These are phyloP conservation scores for Emmelina monodactyla DNA, from an alignment of 2,888 invertebrate species.

Conservation along the genomic window DNA sequence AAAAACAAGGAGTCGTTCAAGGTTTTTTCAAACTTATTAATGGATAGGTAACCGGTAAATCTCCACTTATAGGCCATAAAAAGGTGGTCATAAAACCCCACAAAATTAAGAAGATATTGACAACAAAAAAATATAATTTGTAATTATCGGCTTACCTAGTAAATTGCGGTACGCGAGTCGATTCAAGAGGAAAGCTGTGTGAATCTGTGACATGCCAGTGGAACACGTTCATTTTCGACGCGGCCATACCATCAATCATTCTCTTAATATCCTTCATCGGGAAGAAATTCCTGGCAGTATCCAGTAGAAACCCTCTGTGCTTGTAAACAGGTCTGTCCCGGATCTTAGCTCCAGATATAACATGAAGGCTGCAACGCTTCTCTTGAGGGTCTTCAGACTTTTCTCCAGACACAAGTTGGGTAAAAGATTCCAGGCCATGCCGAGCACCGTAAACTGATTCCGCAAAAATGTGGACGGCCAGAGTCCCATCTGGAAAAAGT, in stretches of 20 bases:
- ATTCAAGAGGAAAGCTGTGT: conserved; percentile 90
- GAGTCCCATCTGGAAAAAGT: conserved; percentile 46
- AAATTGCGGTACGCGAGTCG: conserved; percentile 76
- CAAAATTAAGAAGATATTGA: too few relatives aligned
- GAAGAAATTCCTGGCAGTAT: conserved; percentile 89
- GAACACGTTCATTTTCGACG: conserved; percentile 89
- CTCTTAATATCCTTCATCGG: conserved; percentile 72
- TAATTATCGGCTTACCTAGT: conserved; percentile 74
- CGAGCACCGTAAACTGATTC: conserved; percentile 76
- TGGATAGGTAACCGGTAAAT: too few relatives aligned
- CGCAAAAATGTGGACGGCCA: conserved; percentile 64
- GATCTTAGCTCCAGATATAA: conserved; percentile 70
- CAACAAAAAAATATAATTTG: too few relatives aligned
- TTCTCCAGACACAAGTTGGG: conserved; percentile 68
- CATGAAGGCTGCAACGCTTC: conserved; percentile 59
- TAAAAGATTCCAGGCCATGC: conserved; percentile 78
- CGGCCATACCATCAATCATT: conserved; percentile 85
- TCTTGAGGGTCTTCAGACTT: conserved; percentile 26
- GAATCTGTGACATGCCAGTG: conserved; percentile 94
- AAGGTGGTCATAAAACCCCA: too few relatives aligned
- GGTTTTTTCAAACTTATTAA: too few relatives aligned
- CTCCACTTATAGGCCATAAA: too few relatives aligned
- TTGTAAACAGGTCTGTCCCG: conserved; percentile 81
- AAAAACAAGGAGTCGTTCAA: too few relatives aligned
- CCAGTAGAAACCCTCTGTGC: conserved; percentile 88